A percentile compares a stretch with the other conserved stretches of the same genome.
Evolutionary conservation across 2,113 vertebrate species (phyloP).

Genomic region (Poeciliopsis prolifica): DNA sequence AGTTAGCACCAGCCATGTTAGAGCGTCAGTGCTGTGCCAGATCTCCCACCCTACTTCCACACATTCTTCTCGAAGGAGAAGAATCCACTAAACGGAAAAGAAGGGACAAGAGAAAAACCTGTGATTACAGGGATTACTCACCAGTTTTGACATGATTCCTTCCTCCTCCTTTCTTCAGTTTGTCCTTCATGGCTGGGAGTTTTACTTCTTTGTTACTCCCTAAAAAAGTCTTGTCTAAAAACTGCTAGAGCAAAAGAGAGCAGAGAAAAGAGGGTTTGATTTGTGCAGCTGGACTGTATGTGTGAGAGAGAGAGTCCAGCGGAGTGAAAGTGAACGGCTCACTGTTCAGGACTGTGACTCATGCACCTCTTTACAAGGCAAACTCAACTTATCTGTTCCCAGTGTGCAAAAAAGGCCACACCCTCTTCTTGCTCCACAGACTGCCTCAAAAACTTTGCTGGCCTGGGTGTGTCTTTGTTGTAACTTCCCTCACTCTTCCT

Average conservation of each 20-base stretch:
- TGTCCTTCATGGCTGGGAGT: conserved; percentile 77
- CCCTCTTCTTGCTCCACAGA: conserved; percentile 75
- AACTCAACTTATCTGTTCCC: conserved; percentile 67
- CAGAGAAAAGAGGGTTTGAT: conserved; percentile 3
- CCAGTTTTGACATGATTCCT: conserved; percentile 68
- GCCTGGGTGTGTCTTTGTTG: conserved; percentile 71
- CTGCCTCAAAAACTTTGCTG: conserved; percentile 63
- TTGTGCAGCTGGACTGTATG: conserved; percentile 16
- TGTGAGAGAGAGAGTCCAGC: conserved; percentile 4
- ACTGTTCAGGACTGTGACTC: conserved; percentile 51
- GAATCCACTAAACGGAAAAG: conserved; percentile 22
- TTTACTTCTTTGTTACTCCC: conserved; percentile 28
- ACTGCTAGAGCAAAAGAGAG: conserved; percentile 1
- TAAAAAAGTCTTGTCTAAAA: conserved; percentile 25
- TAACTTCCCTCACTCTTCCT: conserved; percentile 48
- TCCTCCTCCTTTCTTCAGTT: conserved; percentile 74
- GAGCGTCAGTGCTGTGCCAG: conserved; percentile 54
- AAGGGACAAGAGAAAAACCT: conserved; percentile 7
- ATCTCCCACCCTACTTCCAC: conserved; percentile 60
- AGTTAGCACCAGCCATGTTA: conserved; percentile 38
- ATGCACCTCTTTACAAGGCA: conserved; percentile 46
- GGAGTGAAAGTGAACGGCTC: conserved; percentile 35
- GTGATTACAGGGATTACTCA: conserved; percentile 53
- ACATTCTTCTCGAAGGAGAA: conserved; percentile 38
- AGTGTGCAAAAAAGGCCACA: conserved; percentile 61